Percentiles rank a stretch among this genome's conserved stretches.
Conservation (phyloP, 64 coral and sea anemone species). For the Dendronephthya gigantea region DNA sequence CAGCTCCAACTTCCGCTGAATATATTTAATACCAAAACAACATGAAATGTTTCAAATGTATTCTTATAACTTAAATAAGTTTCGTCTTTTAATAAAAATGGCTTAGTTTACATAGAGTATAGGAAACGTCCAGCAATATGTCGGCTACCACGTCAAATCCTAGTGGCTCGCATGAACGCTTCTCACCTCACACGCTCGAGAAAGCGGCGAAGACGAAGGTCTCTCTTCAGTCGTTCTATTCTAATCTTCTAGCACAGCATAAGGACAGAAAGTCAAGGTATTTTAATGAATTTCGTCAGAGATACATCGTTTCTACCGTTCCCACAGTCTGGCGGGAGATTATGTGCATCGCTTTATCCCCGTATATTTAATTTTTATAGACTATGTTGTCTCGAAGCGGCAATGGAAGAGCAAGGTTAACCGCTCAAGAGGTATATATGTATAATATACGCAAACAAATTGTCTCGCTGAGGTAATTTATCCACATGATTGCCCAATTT, state of each 20-base stretch:
- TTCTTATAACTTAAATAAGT: no score
- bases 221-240: slow-evolving; percentile 85
- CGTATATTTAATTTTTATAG: slow-evolving; percentile 41
- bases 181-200: slow-evolving; percentile 91
- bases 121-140: neutral
- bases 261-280: slow-evolving; percentile 86
- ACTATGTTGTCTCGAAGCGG: slow-evolving; percentile 53
- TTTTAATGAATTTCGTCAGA: neutral
- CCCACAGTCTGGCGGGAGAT: neutral
- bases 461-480: neutral
- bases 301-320: neutral
- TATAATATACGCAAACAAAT: neutral
- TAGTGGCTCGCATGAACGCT: slow-evolving; percentile 49
- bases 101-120: neutral
- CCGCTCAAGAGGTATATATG: slow-evolving; percentile 68
- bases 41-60: no score
- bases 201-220: slow-evolving; percentile 94
- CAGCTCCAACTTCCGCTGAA: no score
- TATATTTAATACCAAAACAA: no score
- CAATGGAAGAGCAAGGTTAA: slow-evolving; percentile 79
- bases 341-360: neutral
- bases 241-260: slow-evolving; percentile 74
- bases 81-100: neutral
- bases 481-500: no score
- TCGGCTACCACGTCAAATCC: slow-evolving; percentile 60